Base-by-base conservation (phyloP, 2,797 vertebrate species). In the Orestias chungarensis region DNA sequence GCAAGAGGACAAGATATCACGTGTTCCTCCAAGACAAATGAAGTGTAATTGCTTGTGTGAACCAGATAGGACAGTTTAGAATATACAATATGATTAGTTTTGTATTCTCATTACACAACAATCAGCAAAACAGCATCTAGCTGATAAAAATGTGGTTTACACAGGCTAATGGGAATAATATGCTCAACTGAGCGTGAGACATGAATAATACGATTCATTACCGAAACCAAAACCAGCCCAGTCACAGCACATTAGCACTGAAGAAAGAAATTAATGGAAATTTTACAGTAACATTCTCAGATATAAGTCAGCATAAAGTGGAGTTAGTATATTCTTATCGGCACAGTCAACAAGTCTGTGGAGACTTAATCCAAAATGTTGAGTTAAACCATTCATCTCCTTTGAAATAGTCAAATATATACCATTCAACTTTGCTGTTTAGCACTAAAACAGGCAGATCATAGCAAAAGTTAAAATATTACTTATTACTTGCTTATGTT, bases 321-420 rank as follows among this genome's bases (percentile, higher is more conserved):
- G 75, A 86, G 78, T 70, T 75, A 49, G 75, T 89, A 89, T 74
- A 89, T 91, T 87, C 90, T 87, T 85, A 87, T 92, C 88, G 89
- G 82, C 73, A 66, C 23, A 6, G 44, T 68, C 82, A 81, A 89
- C 76, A 20, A 78, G 73, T 66, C 62, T 74, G 78, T 77, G 68
- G 71, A 75, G 67, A 7, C 47, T 31, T 67, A 73, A 76, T 52
- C 71, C 50, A 81, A 85, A 86, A 87, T 71, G 78, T 68, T 73
- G 52, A 66, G 72, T 81, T 77, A 79, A 85, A 74, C 70, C 29
- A 66, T 57, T 54, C 62, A 27, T 64, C 65, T 78, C 55, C 27
- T 80, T 64, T 67, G 67, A 27, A 77, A 43, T 27, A 57, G 23
- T 47, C 25, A 74, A 31, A 43, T 68, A 35, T 29, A 38, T n/a